Evolutionary conservation across 1,140 invertebrate genomes (phyloP), one percentile per base, ranked within the genome.

Genomic region (Matsumurasca onukii): DNA sequence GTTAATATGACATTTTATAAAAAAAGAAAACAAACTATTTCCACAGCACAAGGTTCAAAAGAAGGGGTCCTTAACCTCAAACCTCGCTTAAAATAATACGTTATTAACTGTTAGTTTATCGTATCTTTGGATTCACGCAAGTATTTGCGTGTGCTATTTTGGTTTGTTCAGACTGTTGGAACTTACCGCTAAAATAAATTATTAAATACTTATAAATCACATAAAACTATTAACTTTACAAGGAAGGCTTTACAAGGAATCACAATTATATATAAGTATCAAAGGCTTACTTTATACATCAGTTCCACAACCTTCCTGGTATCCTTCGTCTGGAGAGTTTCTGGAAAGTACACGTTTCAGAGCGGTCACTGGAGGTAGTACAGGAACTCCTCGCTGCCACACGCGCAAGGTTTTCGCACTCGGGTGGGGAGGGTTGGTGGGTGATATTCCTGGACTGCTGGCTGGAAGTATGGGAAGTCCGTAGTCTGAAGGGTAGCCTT

Each of bases 301-400:
- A 24, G 93, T 95, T 49, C 92, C 93, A 78, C 92, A 93, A 69
- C 92, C 92, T 81, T 95, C 94, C 77, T 94, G 93, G 75, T 94
- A 95, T 20, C 92, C 91, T 78, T 95, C 93, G 76, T 95, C 94
- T 20, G 91, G 91, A 0, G 91, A 91, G 78, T 91, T 93, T 74
- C 88, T 91, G 70, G 85, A 87, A 1, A 92, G 84, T 13, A 89
- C 91, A 62, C 91, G 87, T 76, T 93, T 94, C 27, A 88, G 83
- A 72, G 83, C 91, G 39, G 91, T 89, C 5, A 93, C 91, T 1
- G 91, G 91, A 0, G 91, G 91, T 72, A 93, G 80, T 9, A 93
- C 90, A 49, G 91, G 91, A 49, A 91, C 89, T 67, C 91, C 90
- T 61, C 90, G 88, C 75, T 93, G 91, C 91, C 91, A 93, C 66